These are phyloP conservation scores for Chloroclystis v-ata DNA, from an alignment of 2,888 invertebrate species.

Conservation along the genomic window DNA sequence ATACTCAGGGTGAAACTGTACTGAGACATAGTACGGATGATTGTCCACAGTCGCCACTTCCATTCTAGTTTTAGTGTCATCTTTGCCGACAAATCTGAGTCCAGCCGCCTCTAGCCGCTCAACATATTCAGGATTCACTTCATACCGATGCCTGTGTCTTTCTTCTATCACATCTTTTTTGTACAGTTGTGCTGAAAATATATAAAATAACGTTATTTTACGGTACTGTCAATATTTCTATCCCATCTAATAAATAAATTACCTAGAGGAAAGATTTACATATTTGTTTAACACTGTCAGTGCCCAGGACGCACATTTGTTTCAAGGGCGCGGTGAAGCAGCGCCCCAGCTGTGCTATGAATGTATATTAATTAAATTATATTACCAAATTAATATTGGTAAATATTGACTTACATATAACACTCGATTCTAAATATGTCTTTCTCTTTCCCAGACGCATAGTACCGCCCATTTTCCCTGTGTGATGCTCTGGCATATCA, in stretches of 20 bases:
- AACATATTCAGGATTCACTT: slow-evolving; percentile 95
- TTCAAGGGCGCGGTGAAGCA: too few species aligned
- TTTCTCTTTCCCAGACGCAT: slow-evolving; percentile 97
- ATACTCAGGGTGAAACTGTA: slow-evolving; percentile 99
- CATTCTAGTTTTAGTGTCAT: slow-evolving; percentile 92
- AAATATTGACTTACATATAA: slow-evolving; percentile 81
- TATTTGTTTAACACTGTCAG: too few species aligned
- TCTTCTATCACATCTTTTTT: slow-evolving; percentile 91
- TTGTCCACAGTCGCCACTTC: slow-evolving; percentile 92
- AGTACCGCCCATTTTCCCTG: slow-evolving; percentile 95
- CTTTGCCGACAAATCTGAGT: slow-evolving; percentile 92
- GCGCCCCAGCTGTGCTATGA: too few species aligned
- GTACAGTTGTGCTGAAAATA: slow-evolving; percentile 82
- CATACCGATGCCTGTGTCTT: slow-evolving; percentile 97
- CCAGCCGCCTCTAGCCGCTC: slow-evolving; percentile 87
- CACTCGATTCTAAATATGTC: slow-evolving; percentile 85
- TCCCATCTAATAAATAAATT: too few species aligned
- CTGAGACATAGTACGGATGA: slow-evolving; percentile 96
- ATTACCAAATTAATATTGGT: neutral
- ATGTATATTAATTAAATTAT: too few species aligned
- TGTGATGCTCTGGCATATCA: slow-evolving; percentile 99
- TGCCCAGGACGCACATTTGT: too few species aligned
- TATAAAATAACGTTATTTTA: neutral
- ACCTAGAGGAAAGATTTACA: too few species aligned
- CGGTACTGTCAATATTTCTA: too few species aligned